Evolutionary conservation across 2,888 invertebrate genomes (phyloP).

Genomic region (Tipula unca): DNA sequence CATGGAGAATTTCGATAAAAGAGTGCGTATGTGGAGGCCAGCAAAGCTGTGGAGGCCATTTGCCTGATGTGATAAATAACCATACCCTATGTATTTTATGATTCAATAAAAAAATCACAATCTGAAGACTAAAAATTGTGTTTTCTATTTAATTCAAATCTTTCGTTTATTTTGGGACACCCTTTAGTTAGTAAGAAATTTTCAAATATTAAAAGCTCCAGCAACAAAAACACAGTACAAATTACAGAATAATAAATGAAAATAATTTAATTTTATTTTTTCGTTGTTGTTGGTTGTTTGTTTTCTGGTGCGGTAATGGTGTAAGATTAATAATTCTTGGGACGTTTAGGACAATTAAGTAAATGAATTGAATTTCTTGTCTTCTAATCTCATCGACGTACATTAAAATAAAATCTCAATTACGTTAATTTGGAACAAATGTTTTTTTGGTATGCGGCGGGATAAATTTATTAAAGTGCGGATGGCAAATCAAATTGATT

Average conservation of each 20-base stretch:
- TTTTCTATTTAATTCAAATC: too few relatives aligned
- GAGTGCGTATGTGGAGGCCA: too few relatives aligned
- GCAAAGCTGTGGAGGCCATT: too few relatives aligned
- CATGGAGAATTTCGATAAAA: too few relatives aligned
- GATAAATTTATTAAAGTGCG: too few relatives aligned
- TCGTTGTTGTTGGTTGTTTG: not conserved
- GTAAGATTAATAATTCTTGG: not conserved
- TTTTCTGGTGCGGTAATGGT: not conserved
- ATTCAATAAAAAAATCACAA: too few relatives aligned
- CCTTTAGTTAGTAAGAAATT: too few relatives aligned
- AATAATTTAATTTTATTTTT: not conserved
- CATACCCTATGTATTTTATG: too few relatives aligned
- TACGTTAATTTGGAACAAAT: not conserved
- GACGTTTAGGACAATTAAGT: not conserved
- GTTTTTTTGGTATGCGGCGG: too few relatives aligned
- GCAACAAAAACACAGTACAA: not conserved
- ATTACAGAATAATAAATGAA: not conserved
- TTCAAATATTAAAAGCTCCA: not conserved
- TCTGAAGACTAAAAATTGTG: too few relatives aligned
- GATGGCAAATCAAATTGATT: too few relatives aligned
- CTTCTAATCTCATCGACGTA: not conserved
- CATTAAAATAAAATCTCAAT: not conserved
- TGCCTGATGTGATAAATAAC: too few relatives aligned
- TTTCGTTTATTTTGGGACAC: not conserved
- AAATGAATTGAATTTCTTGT: not conserved